phyloP scores from a whole-genome alignment of 2,113 vertebrate species.

The Bombycilla garrulus region DNA sequence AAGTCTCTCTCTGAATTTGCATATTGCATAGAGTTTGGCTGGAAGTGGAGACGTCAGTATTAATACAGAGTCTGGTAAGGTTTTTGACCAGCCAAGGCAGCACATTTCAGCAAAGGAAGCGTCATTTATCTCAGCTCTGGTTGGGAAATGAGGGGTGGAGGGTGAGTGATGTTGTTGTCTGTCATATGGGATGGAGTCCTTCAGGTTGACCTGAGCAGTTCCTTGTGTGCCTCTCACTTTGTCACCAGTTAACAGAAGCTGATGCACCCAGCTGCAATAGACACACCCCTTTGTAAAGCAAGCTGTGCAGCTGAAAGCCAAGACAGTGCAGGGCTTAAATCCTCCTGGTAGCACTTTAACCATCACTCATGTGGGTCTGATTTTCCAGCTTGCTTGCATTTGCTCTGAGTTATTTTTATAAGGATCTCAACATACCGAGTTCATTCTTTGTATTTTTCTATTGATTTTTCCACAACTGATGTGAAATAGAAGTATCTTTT shows the following conservation, averaged over 20 bases:
- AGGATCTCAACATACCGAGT: not conserved
- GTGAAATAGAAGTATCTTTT: slow-evolving; percentile 44
- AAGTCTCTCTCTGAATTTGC: not conserved
- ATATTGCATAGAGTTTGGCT: not conserved
- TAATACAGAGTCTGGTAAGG: not conserved
- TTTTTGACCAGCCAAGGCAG: not conserved
- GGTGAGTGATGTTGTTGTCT: not conserved
- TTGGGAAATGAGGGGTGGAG: not conserved
- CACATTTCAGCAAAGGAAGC: not conserved
- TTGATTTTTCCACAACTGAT: slow-evolving; percentile 37
- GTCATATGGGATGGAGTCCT: not conserved
- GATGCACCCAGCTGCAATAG: not conserved
- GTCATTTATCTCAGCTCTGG: not conserved
- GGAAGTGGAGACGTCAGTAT: not conserved
- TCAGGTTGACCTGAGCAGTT: not conserved
- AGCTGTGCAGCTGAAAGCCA: slow-evolving; percentile 23
- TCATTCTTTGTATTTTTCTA: slow-evolving; percentile 40
- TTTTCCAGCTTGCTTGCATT: slow-evolving; percentile 38
- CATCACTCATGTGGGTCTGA: not conserved
- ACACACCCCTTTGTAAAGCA: not conserved
- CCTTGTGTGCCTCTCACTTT: not conserved
- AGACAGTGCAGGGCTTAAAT: not conserved
- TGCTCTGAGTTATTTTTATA: slow-evolving; percentile 35
- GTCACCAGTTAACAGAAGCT: not conserved
- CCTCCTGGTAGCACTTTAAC: slow-evolving; percentile 13